A percentile compares a stretch with the other conserved stretches of the same genome.
Evolutionary conservation across 2,113 vertebrate species (phyloP).

Genomic region (Muscicapa adusta): DNA sequence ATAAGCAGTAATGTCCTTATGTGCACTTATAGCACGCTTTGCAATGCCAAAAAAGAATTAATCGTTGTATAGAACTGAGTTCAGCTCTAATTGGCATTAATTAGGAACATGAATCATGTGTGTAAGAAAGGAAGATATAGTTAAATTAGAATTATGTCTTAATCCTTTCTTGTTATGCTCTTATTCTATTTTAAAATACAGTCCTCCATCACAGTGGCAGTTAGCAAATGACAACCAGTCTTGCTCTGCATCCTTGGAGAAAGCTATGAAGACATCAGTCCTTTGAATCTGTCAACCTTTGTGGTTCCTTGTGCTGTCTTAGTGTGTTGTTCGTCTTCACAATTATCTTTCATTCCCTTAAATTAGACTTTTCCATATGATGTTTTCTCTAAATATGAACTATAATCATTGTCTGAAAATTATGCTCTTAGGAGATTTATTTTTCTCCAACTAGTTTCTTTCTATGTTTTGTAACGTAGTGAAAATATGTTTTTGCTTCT

Average conservation of each 20-base stretch:
- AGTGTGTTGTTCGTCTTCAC: conserved; percentile 4
- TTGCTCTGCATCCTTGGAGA: neutral
- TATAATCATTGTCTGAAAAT: neutral
- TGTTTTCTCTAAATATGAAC: conserved; percentile 1
- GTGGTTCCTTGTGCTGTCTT: neutral
- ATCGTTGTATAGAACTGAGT: neutral
- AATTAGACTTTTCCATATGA: neutral
- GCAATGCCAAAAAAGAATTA: neutral
- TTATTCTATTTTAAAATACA: conserved; percentile 4
- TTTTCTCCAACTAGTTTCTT: neutral
- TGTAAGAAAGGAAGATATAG: neutral
- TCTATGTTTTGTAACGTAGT: neutral
- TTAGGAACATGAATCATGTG: conserved; percentile 7
- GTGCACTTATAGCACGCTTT: neutral
- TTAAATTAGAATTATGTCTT: conserved; percentile 24
- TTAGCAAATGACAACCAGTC: neutral
- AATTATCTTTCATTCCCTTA: neutral
- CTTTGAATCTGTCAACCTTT: neutral
- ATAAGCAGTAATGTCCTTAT: neutral
- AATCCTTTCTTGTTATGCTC: conserved; percentile 15
- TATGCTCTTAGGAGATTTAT: neutral
- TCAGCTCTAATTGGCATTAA: conserved; percentile 30
- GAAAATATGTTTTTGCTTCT: neutral
- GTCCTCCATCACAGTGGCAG: neutral
- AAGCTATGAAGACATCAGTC: neutral